A percentile compares a stretch with the other conserved stretches of the same genome.
Evolutionary conservation across 2,888 invertebrate species (phyloP).

Genomic region (Blastobasis lacticolella): DNA sequence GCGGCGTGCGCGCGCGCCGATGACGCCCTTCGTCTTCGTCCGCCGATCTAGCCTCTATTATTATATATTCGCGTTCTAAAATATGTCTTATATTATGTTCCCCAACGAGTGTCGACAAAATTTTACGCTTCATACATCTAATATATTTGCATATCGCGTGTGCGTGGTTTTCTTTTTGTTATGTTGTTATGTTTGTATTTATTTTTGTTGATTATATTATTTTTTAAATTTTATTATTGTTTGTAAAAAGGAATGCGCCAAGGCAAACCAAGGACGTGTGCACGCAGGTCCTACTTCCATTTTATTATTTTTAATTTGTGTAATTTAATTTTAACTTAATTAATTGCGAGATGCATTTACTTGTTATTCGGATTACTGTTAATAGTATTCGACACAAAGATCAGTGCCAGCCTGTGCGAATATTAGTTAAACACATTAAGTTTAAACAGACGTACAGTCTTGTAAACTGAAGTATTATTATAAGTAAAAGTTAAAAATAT

Average conservation of each 20-base stretch:
- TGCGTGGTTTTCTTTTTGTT: conserved; percentile 43
- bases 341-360: conserved; percentile 70
- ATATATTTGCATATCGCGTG: conserved; percentile 67
- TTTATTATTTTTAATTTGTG: conserved; percentile 67
- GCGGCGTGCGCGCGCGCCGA: conserved; percentile 31
- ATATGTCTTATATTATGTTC: no score
- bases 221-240: conserved; percentile 18
- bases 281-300: conserved; percentile 64
- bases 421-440: conserved; percentile 30
- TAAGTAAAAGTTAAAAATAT: conserved; percentile 73
- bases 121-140: not conserved
- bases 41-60: conserved; percentile 37
- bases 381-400: conserved; percentile 54
- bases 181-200: conserved; percentile 71
- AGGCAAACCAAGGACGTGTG: conserved; percentile 8
- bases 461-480: conserved; percentile 72
- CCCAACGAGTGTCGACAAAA: not conserved
- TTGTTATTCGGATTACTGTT: conserved; percentile 64
- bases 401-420: conserved; percentile 64
- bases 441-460: conserved; percentile 57
- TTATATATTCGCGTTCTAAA: no score
- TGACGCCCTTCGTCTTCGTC: conserved; percentile 35
- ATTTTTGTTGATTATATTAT: conserved; percentile 59
- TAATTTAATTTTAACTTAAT: conserved; percentile 65
- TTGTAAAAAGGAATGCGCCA: not conserved